Evolutionary conservation across 2,888 invertebrate species (phyloP), one percentile per base, ranked within the genome.

Genomic region (Brachyopa scutellaris): DNA sequence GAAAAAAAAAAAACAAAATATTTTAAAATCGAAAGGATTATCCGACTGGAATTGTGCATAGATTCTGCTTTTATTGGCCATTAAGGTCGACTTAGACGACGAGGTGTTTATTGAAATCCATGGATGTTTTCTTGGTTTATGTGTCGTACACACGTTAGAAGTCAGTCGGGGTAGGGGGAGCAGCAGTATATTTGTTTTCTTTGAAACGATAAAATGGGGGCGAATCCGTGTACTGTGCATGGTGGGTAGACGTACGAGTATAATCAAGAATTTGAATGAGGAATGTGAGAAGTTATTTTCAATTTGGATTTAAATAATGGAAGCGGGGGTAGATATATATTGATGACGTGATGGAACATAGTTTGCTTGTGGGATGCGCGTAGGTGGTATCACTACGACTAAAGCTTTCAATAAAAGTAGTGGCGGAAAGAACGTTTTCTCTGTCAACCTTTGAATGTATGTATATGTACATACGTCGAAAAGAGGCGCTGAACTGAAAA

Each of bases 51-150:
- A 70, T 59, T 70, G 80, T 70, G 74, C 69, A 80, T 74, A 70
- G 74, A 89, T 89, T 89, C 89, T 87, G 86, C 88, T 89, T 89
- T 89, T 89, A 89, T 89, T 89, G 89, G 89, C 89, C 88, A 89
- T 89, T 89, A 89, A 89, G 87, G 87, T 74, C 87, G 89, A 88
- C 89, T 89, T 88, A 89, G 88, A 69, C 57, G 80, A 80, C 80
- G 69, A 80, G 80, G 80, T 80, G 80, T 80, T 80, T 80, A 80
- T 76, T 80, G 80, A 80, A 57, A 80, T 70, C 69, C 69, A 57
- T 36, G 62, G 31, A 42, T 62, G 69, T 70, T 74, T 73, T 15
- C 57, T 55, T 36, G 29, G 49, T 66, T 33, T 64, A 64, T 59
- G n/a, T 61, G 11, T 61, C 31, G 26, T 6, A 6, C 29, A 74